Percentiles rank a stretch among this genome's conserved stretches.
Evolutionary conservation across 2,888 invertebrate species (phyloP).

Genomic region (Balanococcus diminutus): DNA sequence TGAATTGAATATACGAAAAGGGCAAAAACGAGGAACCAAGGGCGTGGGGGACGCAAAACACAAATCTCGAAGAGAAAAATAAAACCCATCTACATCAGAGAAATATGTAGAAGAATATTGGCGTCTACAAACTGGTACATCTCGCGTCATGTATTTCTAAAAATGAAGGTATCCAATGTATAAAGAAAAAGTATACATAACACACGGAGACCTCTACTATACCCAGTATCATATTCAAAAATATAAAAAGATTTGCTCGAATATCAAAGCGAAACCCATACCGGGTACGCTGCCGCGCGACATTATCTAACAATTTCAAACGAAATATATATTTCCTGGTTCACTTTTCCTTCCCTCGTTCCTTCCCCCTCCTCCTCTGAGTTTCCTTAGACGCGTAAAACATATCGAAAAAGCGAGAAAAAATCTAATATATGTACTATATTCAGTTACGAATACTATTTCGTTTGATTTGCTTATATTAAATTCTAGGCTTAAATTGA

Average conservation of each 20-base stretch:
- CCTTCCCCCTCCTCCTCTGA: background rate
- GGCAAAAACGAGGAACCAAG: background rate
- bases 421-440: conserved; percentile 17
- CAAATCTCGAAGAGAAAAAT: background rate
- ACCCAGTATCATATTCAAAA: background rate
- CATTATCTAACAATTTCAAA: conserved; percentile 40
- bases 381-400: too few species aligned
- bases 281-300: background rate
- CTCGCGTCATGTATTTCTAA: background rate
- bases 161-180: background rate
- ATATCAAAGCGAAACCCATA: conserved; percentile 6
- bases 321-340: conserved; percentile 26
- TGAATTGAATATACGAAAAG: background rate
- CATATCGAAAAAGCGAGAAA: conserved; percentile 1
- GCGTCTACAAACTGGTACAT: background rate
- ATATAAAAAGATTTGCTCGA: conserved; percentile 36
- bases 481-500: conserved; percentile 25
- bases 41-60: background rate
- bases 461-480: conserved; percentile 30
- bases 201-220: background rate
- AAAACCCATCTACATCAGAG: background rate
- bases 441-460: background rate
- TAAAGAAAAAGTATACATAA: background rate
- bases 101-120: background rate
- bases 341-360: background rate